These are phyloP conservation scores for Drosophila murphyi DNA, from an alignment of 1,140 invertebrate species.

Conservation along the genomic window DNA sequence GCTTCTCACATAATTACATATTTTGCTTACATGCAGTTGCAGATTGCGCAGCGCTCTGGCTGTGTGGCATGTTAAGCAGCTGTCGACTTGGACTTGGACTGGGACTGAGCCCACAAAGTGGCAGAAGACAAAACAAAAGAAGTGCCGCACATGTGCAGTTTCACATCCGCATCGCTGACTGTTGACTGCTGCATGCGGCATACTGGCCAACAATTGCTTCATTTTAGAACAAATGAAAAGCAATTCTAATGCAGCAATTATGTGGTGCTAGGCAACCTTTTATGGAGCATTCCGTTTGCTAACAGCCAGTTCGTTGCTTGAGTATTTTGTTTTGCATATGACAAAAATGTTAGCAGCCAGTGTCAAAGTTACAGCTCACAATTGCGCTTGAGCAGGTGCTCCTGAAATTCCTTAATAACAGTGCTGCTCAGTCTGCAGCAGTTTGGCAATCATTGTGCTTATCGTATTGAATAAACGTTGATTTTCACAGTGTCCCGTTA, in stretches of 20 bases:
- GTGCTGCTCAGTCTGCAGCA: slow-evolving; percentile 2
- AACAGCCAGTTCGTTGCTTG: slow-evolving; percentile 58
- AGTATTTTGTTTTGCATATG: slow-evolving; percentile 76
- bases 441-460: slow-evolving; percentile 1
- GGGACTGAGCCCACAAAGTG: slow-evolving; percentile 49
- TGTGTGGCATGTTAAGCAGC: slow-evolving; percentile 79
- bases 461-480: background rate
- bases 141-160: slow-evolving; percentile 74
- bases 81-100: background rate
- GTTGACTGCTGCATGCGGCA: slow-evolving; percentile 15
- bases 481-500: slow-evolving; percentile 3
- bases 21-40: slow-evolving; percentile 61
- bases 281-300: background rate
- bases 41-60: slow-evolving; percentile 35
- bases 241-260: slow-evolving; percentile 76
- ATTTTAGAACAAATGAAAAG: slow-evolving; percentile 77
- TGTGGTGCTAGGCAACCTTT: slow-evolving; percentile 30
- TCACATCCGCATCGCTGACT: slow-evolving; percentile 72
- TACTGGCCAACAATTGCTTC: slow-evolving; percentile 67
- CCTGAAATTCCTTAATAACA: slow-evolving; percentile 14
- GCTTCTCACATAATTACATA: slow-evolving; percentile 79
- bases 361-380: slow-evolving; percentile 23
- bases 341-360: slow-evolving; percentile 56
- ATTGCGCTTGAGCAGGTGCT: slow-evolving; percentile 14
- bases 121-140: slow-evolving; percentile 73